Conservation (phyloP, 2,888 invertebrate species). For the Morpho achilles region DNA sequence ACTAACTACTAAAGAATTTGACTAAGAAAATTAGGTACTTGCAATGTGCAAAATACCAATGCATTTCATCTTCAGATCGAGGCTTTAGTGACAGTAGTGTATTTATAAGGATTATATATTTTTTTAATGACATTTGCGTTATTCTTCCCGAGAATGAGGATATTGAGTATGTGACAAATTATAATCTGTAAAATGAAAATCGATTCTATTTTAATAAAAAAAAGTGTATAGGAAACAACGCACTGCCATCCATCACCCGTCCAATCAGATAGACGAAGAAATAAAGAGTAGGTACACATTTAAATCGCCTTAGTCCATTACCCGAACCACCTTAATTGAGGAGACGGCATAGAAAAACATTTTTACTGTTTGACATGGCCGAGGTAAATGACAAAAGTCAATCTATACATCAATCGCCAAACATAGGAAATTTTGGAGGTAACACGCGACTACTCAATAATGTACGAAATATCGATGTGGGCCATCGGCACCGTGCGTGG, state of each 20-base stretch:
- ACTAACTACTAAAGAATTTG: no score
- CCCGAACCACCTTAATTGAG: conserved; percentile 62
- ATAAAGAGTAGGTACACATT: conserved; percentile 47
- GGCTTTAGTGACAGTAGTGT: no score
- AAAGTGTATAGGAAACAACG: conserved; percentile 39
- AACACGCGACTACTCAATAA: conserved; percentile 76
- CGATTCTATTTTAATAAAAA: conserved; percentile 20
- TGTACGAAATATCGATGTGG: conserved; percentile 77
- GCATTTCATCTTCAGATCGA: no score
- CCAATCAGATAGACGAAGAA: conserved; percentile 63
- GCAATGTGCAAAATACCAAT: no score
- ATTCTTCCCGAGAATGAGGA: no score
- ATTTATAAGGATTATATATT: no score
- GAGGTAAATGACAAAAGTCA: conserved; percentile 78
- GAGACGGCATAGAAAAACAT: conserved; percentile 71
- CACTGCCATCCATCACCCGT: conserved; percentile 65
- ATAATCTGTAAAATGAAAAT: conserved; percentile 10
- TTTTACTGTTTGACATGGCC: conserved; percentile 73
- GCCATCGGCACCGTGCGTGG: conserved; percentile 64
- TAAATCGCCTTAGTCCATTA: conserved; percentile 72
- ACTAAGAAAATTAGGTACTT: no score
- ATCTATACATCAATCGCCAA: conserved; percentile 79
- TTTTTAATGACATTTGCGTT: no score
- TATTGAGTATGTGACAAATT: not conserved
- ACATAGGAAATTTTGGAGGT: conserved; percentile 76